These are phyloP conservation scores for Drosophila melanosoma DNA, from an alignment of 2,888 invertebrate species.

Conservation along the genomic window DNA sequence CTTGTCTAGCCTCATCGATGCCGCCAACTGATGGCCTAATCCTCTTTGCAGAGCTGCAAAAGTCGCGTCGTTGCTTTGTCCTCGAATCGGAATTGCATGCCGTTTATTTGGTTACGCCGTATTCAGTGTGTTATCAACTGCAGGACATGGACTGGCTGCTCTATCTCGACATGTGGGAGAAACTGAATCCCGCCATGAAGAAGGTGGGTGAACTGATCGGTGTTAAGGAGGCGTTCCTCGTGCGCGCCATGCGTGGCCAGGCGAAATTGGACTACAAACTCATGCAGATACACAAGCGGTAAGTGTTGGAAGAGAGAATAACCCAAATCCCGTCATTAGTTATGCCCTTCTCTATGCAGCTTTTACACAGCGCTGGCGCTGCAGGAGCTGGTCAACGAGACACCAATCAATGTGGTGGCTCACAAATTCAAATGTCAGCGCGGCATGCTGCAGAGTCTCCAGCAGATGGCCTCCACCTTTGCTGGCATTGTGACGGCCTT, in stretches of 20 bases:
- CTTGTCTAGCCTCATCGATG: constrained; percentile 96
- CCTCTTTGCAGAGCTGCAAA: constrained; percentile 95
- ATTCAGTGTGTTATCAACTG: constrained; percentile 92
- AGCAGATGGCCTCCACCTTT: constrained; percentile 97
- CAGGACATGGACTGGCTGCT: constrained; percentile 93
- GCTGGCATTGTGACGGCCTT: constrained; percentile 99
- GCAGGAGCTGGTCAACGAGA: constrained; percentile 96
- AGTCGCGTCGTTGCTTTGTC: constrained; percentile 95
- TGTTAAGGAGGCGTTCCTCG: constrained; percentile 93
- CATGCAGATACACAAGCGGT: constrained; percentile 89
- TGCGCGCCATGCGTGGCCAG: constrained; percentile 90
- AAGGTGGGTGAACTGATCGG: constrained; percentile 96
- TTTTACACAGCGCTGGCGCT: constrained; percentile 96
- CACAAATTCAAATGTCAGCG: constrained; percentile 93
- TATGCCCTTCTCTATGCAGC: constrained; percentile 83
- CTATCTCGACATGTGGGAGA: constrained; percentile 93
- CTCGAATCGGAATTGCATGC: constrained; percentile 97
- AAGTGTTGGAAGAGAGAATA: constrained; percentile 20
- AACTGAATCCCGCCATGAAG: constrained; percentile 91
- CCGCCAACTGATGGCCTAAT: constrained; percentile 97
- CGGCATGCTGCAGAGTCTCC: constrained; percentile 96
- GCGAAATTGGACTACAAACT: constrained; percentile 86
- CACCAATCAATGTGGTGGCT: constrained; percentile 92
- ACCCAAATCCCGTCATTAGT: neutral
- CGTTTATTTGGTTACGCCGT: constrained; percentile 97